Percentiles rank a stretch among this genome's conserved stretches.
Evolutionary conservation across 2,888 invertebrate species (phyloP).

Genomic region (Laspeyria flexula): DNA sequence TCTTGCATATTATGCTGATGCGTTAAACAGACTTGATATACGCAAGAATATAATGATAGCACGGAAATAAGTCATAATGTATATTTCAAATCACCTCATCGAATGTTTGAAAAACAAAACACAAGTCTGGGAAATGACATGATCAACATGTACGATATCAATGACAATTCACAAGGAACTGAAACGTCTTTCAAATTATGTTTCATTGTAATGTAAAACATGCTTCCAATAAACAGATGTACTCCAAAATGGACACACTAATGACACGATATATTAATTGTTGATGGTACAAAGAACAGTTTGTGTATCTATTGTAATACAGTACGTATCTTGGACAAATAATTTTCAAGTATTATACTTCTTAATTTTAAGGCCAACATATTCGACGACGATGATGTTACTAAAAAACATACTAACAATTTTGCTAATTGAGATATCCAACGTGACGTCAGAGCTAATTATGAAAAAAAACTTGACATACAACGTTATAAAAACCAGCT

Average conservation of each 20-base stretch:
- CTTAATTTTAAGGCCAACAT: neutral
- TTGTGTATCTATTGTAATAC: neutral
- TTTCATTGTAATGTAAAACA: slow-evolving; percentile 52
- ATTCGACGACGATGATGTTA: neutral
- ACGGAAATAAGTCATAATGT: too few relatives aligned
- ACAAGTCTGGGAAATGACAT: slow-evolving; percentile 20
- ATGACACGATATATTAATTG: slow-evolving; percentile 14
- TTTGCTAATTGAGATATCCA: neutral
- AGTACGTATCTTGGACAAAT: neutral
- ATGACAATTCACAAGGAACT: slow-evolving; percentile 34
- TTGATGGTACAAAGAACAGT: slow-evolving; percentile 4
- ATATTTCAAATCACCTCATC: neutral
- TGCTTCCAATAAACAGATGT: slow-evolving; percentile 31
- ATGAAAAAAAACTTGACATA: neutral
- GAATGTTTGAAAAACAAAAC: slow-evolving; percentile 19
- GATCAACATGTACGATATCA: slow-evolving; percentile 26
- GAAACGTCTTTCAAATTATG: slow-evolving; percentile 31
- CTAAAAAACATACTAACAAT: neutral
- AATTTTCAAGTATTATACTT: neutral
- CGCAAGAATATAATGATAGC: too few relatives aligned
- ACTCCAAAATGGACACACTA: slow-evolving; percentile 14
- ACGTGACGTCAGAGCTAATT: neutral
- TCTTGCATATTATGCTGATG: too few relatives aligned
- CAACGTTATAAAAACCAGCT: neutral
- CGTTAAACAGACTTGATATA: too few relatives aligned